Base-by-base conservation (phyloP, 2,113 vertebrate species). In the Orthonyx spaldingii region DNA sequence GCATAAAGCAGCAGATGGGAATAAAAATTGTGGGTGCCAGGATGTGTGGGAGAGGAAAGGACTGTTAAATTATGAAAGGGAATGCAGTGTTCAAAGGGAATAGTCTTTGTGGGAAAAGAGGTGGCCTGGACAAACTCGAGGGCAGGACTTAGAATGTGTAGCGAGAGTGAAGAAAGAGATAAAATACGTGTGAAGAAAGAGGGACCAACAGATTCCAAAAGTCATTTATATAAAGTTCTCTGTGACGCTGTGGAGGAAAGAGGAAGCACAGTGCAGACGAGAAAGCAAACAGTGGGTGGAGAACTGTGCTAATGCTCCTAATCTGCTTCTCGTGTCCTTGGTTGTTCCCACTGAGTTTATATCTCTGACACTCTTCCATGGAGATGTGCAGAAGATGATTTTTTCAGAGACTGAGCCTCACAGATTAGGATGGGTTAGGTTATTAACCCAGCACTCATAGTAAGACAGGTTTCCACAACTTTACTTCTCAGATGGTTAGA, bases 1-100 rank as follows among this genome's bases (percentile, higher is more conserved):
- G 94, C 96, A 96, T 94, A 96, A 96, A 97, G 96, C 93, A 95
- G 90, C 96, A 96, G 96, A 97, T 97, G 96, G 92, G 96, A 95
- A 93, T 92, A 89, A 93, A 95, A 96, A 93, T 90, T 96, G 90
- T 96, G 94, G 96, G 92, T 96, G 92, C 93, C 96, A 96, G 92
- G 82, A 90, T 93, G 94, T 96, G 92, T 96, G 90, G 94, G 96
- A 96, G 96, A 96, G 88, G 72, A 86, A 95, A 96, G 95, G 92
- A 90, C 88, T 96, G 96, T 95, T 90, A 95, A 92, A 93, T 84
- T 89, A 56, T 90, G 72, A 94, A 75, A 95, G 49, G n/a, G 65
- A 92, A 87, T 39, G 61, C 74, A 81, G 41, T 24, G 50, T 78
- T 95, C 53, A 66, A 70, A 76, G 35, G 52, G 55, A 88, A 55